Percentiles rank a stretch among this genome's conserved stretches.
phyloP scores from a whole-genome alignment of 2,888 invertebrate species.

The Clistopyga incitator region DNA sequence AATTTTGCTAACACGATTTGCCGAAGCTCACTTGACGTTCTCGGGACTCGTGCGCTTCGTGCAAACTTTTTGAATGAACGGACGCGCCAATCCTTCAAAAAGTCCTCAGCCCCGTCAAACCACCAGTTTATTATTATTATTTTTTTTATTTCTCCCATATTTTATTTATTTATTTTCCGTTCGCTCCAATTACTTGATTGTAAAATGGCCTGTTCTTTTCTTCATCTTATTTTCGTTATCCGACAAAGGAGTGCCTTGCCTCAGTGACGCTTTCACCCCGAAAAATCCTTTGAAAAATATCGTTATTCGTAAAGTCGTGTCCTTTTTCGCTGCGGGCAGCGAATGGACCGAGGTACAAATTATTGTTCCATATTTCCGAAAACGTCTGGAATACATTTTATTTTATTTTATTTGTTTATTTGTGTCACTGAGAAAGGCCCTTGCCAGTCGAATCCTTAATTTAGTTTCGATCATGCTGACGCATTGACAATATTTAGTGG shows the following conservation, averaged over 20 bases:
- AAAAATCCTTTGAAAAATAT: background rate
- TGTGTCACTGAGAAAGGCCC: slow-evolving; percentile 34
- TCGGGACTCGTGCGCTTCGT: slow-evolving; percentile 54
- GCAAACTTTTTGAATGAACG: slow-evolving; percentile 57
- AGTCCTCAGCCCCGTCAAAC: slow-evolving; percentile 46
- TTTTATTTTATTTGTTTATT: too few relatives aligned
- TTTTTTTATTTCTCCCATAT: slow-evolving; percentile 50
- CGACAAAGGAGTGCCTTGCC: slow-evolving; percentile 43
- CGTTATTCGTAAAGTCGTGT: background rate
- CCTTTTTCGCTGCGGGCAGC: slow-evolving; percentile 70
- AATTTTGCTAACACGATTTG: slow-evolving; percentile 24
- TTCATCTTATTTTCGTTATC: slow-evolving; percentile 67
- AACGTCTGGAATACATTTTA: slow-evolving; percentile 18
- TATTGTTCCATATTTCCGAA: slow-evolving; percentile 11
- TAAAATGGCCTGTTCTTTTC: slow-evolving; percentile 78
- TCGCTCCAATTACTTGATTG: slow-evolving; percentile 70
- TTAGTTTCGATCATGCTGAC: slow-evolving; percentile 63
- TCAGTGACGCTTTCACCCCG: background rate
- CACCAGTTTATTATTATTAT: slow-evolving; percentile 57
- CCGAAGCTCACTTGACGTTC: slow-evolving; percentile 24
- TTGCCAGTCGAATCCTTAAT: slow-evolving; percentile 45
- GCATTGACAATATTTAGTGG: slow-evolving; percentile 63
- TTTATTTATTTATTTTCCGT: slow-evolving; percentile 64
- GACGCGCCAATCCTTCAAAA: slow-evolving; percentile 53
- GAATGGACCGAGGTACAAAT: slow-evolving; percentile 28